These are phyloP conservation scores for Xylota sylvarum DNA, from an alignment of 2,888 invertebrate species.

Conservation along the genomic window DNA sequence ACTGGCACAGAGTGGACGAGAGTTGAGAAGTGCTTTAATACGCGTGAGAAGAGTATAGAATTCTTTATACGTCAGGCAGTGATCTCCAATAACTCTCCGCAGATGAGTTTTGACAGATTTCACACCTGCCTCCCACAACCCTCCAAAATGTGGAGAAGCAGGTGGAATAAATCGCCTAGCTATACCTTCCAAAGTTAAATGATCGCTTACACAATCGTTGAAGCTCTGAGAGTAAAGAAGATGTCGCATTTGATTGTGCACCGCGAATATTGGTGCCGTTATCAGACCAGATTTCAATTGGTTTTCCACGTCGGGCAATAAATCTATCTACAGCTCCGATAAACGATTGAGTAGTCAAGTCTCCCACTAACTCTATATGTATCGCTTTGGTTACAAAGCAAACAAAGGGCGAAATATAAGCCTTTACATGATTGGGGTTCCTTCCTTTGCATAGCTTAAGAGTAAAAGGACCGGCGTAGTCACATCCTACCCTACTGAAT, in stretches of 20 bases:
- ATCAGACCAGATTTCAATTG: conserved; percentile 11
- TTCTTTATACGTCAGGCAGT: too few species aligned
- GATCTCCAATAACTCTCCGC: not conserved
- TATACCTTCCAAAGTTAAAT: not conserved
- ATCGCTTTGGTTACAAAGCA: conserved; percentile 20
- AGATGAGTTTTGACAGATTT: not conserved
- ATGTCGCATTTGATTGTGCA: conserved; percentile 9
- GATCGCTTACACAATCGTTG: conserved; percentile 11
- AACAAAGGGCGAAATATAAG: too few species aligned
- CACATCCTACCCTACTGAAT: too few species aligned
- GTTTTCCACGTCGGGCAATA: conserved; percentile 21
- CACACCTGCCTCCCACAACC: not conserved
- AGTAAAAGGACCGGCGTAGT: too few species aligned
- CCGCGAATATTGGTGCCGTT: conserved; percentile 17
- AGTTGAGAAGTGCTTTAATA: too few species aligned
- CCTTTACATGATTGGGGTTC: too few species aligned
- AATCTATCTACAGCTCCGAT: conserved; percentile 27
- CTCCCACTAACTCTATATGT: conserved; percentile 15
- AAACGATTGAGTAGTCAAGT: conserved; percentile 17
- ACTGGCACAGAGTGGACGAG: too few species aligned
- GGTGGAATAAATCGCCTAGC: conserved; percentile 10
- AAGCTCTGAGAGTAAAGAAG: not conserved
- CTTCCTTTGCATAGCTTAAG: conserved; percentile 8
- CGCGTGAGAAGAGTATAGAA: too few species aligned
- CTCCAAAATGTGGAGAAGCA: conserved; percentile 6